Evolutionary conservation across 2,113 vertebrate genomes (phyloP).

Genomic region (Bothrops jararaca): DNA sequence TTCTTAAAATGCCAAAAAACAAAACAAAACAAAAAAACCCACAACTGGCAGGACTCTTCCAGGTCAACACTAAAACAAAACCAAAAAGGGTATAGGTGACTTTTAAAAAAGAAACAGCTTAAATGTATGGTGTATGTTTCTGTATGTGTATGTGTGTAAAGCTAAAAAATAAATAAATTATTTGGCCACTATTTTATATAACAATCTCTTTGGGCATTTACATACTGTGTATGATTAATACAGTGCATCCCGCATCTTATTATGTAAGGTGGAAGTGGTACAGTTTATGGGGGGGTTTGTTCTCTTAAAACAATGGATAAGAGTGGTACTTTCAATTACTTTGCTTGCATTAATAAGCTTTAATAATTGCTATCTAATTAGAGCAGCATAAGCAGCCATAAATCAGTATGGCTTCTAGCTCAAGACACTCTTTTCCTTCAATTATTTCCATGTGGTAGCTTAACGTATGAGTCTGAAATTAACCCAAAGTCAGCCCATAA

Average conservation of each 20-base stretch:
- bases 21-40: not conserved
- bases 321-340: not conserved
- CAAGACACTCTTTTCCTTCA: not conserved
- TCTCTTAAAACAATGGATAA: not conserved
- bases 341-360: not conserved
- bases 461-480: not conserved
- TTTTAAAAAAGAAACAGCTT: not conserved
- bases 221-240: not conserved
- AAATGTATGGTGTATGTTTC: not conserved
- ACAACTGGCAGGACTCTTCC: not conserved
- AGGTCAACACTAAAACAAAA: not conserved
- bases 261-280: not conserved
- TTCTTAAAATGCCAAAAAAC: not conserved
- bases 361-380: not conserved
- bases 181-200: not conserved
- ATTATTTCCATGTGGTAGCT: not conserved
- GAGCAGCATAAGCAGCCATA: not conserved
- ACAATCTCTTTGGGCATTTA: not conserved
- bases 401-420: not conserved
- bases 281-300: not conserved
- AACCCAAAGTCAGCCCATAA: not conserved
- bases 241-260: not conserved
- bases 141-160: not conserved
- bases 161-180: not conserved
- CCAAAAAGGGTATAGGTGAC: not conserved